Evolutionary conservation across 2,113 vertebrate species (phyloP).

Genomic region (Hoplias malabaricus): DNA sequence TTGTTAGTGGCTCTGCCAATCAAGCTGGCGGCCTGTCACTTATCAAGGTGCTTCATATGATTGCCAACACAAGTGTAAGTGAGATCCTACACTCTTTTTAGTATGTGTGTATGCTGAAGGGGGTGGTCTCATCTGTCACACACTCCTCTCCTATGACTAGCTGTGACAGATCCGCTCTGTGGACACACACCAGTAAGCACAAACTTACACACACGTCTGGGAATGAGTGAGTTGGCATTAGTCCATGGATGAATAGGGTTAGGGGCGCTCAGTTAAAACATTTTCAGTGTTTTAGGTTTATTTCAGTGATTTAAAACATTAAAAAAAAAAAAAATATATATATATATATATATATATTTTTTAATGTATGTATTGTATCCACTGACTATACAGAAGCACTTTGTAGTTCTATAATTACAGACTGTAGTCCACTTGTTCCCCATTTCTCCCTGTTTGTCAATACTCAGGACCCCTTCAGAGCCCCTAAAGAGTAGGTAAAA

Average conservation of each 20-base stretch:
- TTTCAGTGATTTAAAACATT: too few species aligned
- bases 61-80: constrained; percentile 66
- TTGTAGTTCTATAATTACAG: too few species aligned
- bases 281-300: too few species aligned
- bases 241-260: not conserved
- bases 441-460: too few species aligned
- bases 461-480: too few species aligned
- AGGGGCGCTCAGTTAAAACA: too few species aligned
- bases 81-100: constrained; percentile 65
- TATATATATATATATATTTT: too few species aligned
- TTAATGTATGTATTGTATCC: too few species aligned
- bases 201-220: constrained; percentile 39
- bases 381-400: too few species aligned
- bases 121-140: constrained; percentile 69
- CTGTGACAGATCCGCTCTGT: constrained; percentile 64
- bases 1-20: constrained; percentile 71
- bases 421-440: too few species aligned
- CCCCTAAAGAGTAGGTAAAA: too few species aligned
- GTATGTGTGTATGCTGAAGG: constrained; percentile 27
- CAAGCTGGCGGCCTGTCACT: constrained; percentile 66
- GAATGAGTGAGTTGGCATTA: constrained; percentile 13
- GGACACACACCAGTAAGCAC: constrained; percentile 43
- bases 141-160: constrained; percentile 55
- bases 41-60: constrained; percentile 71
- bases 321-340: too few species aligned